phyloP scores from a whole-genome alignment of 2,113 vertebrate species.

The Osmerus eperlanus region DNA sequence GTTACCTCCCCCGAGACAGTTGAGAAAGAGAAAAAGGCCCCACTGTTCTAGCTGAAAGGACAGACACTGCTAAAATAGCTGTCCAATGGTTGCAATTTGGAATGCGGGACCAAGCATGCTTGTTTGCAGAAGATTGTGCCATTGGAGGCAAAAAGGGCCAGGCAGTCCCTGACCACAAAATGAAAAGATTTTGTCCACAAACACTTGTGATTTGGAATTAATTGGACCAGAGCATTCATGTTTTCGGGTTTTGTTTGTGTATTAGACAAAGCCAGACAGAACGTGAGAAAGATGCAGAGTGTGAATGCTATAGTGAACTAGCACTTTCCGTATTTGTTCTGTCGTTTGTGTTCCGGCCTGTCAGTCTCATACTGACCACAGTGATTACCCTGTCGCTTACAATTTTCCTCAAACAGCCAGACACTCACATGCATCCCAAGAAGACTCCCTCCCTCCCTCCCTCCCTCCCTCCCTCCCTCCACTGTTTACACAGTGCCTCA shows the following conservation, averaged over 20 bases:
- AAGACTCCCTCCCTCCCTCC: constrained; percentile 10
- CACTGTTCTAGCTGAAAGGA: constrained; percentile 14
- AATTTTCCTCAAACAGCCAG: constrained; percentile 50
- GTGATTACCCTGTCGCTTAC: constrained; percentile 63
- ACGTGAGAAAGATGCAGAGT: not conserved
- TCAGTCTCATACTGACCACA: constrained; percentile 34
- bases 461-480: not conserved
- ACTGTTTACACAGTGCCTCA: not conserved
- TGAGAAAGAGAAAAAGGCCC: constrained; percentile 38
- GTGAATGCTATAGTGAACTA: constrained; percentile 6
- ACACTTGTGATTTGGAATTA: constrained; percentile 32
- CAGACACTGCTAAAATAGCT: not conserved
- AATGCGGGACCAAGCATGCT: not conserved
- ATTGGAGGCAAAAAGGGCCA: constrained; percentile 25
- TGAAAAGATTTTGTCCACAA: constrained; percentile 27
- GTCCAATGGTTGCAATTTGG: not conserved
- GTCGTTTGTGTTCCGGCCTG: constrained; percentile 45
- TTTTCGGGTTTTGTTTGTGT: constrained; percentile 24
- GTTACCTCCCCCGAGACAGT: constrained; percentile 28
- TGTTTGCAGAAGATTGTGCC: constrained; percentile 20
- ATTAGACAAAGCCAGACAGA: constrained; percentile 15
- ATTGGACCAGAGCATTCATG: constrained; percentile 30
- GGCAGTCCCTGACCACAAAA: constrained; percentile 8
- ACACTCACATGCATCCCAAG: constrained; percentile 14
- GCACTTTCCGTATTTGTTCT: constrained; percentile 32